Percentiles rank a stretch among this genome's conserved stretches.
phyloP scores from a whole-genome alignment of 2,797 vertebrate species.

The Melanotaenia maccullochi region DNA sequence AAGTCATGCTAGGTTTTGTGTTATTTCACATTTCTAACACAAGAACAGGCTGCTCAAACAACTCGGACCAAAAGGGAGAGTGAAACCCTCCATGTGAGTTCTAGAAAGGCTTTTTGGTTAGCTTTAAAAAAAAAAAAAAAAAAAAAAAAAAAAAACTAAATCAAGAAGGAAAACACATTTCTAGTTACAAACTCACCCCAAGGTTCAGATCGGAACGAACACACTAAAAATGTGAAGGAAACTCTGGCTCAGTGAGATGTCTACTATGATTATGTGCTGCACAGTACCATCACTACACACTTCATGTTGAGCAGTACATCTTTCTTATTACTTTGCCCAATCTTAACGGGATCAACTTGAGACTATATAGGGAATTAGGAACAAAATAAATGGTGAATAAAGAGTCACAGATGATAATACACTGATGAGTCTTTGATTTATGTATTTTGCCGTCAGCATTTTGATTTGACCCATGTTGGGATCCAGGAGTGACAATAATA shows the following conservation, averaged over 20 bases:
- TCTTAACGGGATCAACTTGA: not conserved
- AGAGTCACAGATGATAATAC: conserved; percentile 20
- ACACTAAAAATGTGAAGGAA: not conserved
- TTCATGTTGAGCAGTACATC: not conserved
- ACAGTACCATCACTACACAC: not conserved
- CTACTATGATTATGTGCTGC: not conserved
- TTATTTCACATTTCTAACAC: no score
- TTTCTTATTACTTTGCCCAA: not conserved
- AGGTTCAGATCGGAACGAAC: not conserved
- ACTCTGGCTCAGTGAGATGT: conserved; percentile 2
- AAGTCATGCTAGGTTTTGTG: no score
- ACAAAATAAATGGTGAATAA: conserved; percentile 11
- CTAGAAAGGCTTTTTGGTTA: not conserved
- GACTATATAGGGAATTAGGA: not conserved
- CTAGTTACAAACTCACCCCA: not conserved
- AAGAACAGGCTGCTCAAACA: no score
- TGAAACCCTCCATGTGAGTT: not conserved
- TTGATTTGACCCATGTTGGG: conserved; percentile 11
- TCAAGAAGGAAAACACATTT: not conserved
- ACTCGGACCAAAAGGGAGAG: no score
- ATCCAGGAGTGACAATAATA: not conserved
- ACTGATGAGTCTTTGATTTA: conserved; percentile 17
- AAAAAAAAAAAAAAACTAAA: not conserved
- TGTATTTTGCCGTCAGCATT: conserved; percentile 2
- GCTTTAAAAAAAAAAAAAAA: not conserved